These are phyloP conservation scores for Columba guinea DNA, from an alignment of 2,797 vertebrate genomes.

Conservation along the genomic window DNA sequence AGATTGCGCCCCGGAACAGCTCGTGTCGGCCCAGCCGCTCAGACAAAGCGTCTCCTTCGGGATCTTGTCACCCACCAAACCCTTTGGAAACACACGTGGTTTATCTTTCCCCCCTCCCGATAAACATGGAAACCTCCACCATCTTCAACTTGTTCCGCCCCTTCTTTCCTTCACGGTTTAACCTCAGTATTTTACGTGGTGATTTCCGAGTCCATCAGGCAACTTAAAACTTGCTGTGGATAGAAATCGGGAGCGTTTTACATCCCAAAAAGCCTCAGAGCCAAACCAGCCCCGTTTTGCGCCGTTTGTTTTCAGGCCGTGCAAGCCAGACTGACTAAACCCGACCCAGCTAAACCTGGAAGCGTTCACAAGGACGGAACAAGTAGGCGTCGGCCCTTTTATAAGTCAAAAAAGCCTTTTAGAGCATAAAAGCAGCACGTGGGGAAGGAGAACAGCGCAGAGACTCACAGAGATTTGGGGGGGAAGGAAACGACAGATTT, in stretches of 20 bases:
- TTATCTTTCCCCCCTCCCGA: background rate
- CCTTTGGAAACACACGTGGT: background rate
- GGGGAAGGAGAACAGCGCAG: background rate
- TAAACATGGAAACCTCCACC: background rate
- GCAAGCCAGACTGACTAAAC: background rate
- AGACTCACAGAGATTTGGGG: background rate
- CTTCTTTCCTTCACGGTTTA: background rate
- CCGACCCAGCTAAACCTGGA: background rate
- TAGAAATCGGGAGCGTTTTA: background rate
- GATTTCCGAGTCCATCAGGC: background rate
- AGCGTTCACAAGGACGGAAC: background rate
- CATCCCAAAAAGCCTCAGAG: background rate
- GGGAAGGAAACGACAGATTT: background rate
- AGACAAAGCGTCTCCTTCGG: background rate
- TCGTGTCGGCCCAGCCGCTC: background rate
- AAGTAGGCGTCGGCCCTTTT: background rate
- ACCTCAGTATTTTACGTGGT: fast-evolving
- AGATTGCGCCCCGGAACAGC: background rate
- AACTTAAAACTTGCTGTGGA: background rate
- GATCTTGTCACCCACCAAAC: background rate
- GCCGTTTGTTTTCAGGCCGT: background rate
- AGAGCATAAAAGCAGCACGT: background rate
- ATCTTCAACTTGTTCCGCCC: slow-evolving; percentile 1
- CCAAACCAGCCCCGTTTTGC: background rate
- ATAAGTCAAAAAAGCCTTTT: background rate